phyloP scores from a whole-genome alignment of 1,140 invertebrate species.

The Sycobia sp. region DNA sequence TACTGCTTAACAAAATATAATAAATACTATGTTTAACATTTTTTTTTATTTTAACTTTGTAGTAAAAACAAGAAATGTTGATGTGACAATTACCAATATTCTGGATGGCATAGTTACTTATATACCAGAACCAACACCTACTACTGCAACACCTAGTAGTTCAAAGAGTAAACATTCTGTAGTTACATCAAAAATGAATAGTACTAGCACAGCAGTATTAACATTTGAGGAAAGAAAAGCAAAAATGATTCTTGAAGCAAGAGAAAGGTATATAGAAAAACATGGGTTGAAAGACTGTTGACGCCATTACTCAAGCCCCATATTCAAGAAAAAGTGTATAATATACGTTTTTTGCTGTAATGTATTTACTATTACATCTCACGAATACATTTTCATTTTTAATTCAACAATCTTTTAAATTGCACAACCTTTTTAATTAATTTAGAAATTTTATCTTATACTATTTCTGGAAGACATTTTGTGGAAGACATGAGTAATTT shows the following conservation, averaged over 20 bases:
- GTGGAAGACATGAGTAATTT: conserved; percentile 44
- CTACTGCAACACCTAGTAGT: conserved; percentile 36
- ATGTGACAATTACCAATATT: conserved; percentile 81
- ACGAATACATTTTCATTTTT: conserved; percentile 50
- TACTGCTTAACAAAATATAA: too few relatives aligned
- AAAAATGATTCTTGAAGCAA: conserved; percentile 77
- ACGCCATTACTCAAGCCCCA: conserved; percentile 42
- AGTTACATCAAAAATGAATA: conserved; percentile 66
- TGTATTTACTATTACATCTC: conserved; percentile 53
- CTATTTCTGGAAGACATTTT: conserved; percentile 45
- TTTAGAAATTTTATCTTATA: background rate
- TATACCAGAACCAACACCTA: conserved; percentile 63
- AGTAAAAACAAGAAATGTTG: conserved; percentile 79
- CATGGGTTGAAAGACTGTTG: conserved; percentile 67
- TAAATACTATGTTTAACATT: too few relatives aligned
- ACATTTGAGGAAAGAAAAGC: conserved; percentile 80
- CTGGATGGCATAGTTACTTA: conserved; percentile 75
- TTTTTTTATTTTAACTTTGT: conserved; percentile 48
- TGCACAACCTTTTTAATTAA: conserved; percentile 23
- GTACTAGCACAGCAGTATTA: conserved; percentile 65
- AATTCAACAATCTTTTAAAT: conserved; percentile 25
- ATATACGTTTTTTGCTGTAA: conserved; percentile 45
- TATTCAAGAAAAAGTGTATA: conserved; percentile 41
- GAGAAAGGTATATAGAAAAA: conserved; percentile 79
- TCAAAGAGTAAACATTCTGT: conserved; percentile 56